Evolutionary conservation across 2,113 vertebrate genomes (phyloP).

Genomic region (Scolopax mira): DNA sequence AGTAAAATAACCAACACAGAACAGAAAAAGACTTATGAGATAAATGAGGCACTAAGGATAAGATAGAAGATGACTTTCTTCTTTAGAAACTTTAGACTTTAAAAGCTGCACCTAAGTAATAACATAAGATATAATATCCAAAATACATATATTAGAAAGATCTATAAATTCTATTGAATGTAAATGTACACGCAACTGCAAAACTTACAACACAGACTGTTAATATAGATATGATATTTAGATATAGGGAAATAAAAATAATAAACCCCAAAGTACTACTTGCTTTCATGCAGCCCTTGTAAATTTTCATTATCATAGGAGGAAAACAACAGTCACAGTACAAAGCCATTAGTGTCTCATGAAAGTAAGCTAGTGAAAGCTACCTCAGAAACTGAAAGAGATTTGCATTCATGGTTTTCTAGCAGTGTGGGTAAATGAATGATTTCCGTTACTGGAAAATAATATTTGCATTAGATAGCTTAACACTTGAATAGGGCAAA

Average conservation of each 20-base stretch:
- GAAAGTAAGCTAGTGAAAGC: conserved; percentile 49
- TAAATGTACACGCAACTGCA: not conserved
- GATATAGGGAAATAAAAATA: not conserved
- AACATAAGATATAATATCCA: not conserved
- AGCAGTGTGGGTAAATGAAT: conserved; percentile 26
- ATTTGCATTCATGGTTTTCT: conserved; percentile 3
- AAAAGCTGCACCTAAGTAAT: not conserved
- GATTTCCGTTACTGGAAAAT: conserved; percentile 51
- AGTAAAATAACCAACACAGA: not conserved
- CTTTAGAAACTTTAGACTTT: no score
- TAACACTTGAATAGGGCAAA: conserved; percentile 49
- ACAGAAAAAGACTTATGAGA: not conserved
- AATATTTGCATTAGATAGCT: conserved; percentile 56
- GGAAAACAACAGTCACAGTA: conserved; percentile 18
- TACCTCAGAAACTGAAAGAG: conserved; percentile 19
- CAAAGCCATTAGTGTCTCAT: conserved; percentile 37
- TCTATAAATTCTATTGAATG: not conserved
- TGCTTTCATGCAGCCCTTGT: not conserved
- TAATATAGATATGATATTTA: not conserved
- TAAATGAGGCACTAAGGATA: not conserved
- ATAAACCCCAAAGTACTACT: not conserved
- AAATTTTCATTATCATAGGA: not conserved
- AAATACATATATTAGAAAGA: not conserved
- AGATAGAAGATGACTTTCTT: not conserved
- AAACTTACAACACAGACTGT: not conserved